Conservation (phyloP, 2,797 vertebrate genomes). For the Meriones psammophilus region DNA sequence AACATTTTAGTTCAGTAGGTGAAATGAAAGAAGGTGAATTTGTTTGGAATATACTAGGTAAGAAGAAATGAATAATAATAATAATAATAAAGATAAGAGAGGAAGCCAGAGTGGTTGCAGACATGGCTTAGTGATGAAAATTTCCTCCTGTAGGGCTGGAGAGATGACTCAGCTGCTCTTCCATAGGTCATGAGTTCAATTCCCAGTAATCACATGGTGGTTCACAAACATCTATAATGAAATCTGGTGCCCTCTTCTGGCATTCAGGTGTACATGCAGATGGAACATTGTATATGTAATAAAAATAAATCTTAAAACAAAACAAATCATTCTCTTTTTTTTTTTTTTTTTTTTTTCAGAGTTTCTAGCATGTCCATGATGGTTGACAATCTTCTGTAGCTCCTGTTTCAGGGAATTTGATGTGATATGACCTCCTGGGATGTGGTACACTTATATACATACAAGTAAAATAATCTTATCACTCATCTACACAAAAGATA, state of each 20-base stretch:
- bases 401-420: not conserved
- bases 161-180: too few species aligned
- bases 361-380: not conserved
- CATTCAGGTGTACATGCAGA: too few species aligned
- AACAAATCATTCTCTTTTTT: too few species aligned
- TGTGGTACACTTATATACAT: not conserved
- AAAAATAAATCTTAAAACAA: too few species aligned
- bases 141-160: too few species aligned
- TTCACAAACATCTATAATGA: too few species aligned
- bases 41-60: slow-evolving; percentile 12
- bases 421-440: not conserved
- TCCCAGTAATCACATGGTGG: too few species aligned
- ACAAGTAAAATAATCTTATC: not conserved
- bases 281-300: too few species aligned
- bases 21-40: slow-evolving; percentile 21
- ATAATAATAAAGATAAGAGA: slow-evolving; percentile 27
- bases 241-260: too few species aligned
- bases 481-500: not conserved
- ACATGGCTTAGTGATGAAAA: not conserved
- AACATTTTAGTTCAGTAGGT: not conserved
- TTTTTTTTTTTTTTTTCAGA: too few species aligned
- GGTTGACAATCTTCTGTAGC: not conserved
- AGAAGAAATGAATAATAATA: not conserved
- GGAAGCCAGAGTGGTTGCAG: not conserved
- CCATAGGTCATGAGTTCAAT: not conserved